A percentile compares a stretch with the other conserved stretches of the same genome.
Evolutionary conservation across 2,888 invertebrate species (phyloP).

Genomic region (Homarus gammarus): DNA sequence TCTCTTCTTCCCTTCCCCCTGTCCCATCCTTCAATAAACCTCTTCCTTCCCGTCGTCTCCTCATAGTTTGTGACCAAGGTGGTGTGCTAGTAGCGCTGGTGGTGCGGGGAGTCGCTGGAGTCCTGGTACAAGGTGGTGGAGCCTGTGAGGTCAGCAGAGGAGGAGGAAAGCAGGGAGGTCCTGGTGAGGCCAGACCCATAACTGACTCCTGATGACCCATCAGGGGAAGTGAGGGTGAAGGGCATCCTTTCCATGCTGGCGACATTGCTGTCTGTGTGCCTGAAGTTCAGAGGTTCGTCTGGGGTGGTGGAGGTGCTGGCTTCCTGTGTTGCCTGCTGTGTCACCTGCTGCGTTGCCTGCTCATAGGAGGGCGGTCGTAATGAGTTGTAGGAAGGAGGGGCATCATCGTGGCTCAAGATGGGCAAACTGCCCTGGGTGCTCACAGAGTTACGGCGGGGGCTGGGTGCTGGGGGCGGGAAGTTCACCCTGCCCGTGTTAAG

Average conservation of each 20-base stretch:
- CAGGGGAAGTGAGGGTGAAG: not conserved
- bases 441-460: not conserved
- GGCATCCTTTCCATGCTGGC: not conserved
- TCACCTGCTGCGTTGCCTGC: constrained; percentile 14
- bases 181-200: not conserved
- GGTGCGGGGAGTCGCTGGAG: too few species aligned
- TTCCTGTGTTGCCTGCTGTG: constrained; percentile 30
- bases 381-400: constrained; percentile 52
- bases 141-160: not conserved
- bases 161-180: not conserved
- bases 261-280: not conserved
- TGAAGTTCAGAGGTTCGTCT: not conserved
- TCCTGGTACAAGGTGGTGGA: too few species aligned
- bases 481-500: not conserved
- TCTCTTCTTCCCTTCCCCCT: too few species aligned
- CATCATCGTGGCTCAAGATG: not conserved
- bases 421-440: too few species aligned
- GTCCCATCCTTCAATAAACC: too few species aligned
- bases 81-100: too few species aligned
- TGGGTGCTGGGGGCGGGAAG: not conserved
- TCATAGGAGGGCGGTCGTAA: constrained; percentile 52
- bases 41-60: too few species aligned
- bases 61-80: too few species aligned
- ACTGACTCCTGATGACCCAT: not conserved
- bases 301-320: not conserved